Evolutionary conservation across 2,888 invertebrate genomes (phyloP).

Genomic region (Helicoverpa assulta): DNA sequence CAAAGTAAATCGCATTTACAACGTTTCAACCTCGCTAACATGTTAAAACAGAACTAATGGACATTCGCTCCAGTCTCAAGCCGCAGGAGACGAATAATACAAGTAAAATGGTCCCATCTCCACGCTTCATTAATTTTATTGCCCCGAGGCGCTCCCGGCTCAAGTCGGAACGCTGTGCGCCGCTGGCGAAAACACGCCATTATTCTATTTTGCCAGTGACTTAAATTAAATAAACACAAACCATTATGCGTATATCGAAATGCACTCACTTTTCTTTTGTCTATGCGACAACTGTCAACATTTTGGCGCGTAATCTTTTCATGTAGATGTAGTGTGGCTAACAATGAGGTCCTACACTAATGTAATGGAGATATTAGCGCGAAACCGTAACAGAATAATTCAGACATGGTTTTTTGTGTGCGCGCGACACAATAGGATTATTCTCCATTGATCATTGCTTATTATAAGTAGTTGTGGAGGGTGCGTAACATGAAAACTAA

Average conservation of each 20-base stretch:
- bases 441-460: conserved; percentile 90
- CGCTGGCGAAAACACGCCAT: conserved; percentile 87
- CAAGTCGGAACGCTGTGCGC: conserved; percentile 77
- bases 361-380: conserved; percentile 89
- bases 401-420: conserved; percentile 89
- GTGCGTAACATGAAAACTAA: conserved; percentile 90
- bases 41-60: conserved; percentile 91
- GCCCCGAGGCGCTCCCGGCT: conserved; percentile 87
- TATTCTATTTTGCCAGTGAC: conserved; percentile 87
- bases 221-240: conserved; percentile 89
- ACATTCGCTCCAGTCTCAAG: conserved; percentile 90
- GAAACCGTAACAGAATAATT: conserved; percentile 88
- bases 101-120: conserved; percentile 91
- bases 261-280: conserved; percentile 83
- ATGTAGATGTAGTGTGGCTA: conserved; percentile 68
- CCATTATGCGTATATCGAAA: conserved; percentile 84
- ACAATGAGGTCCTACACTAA: conserved; percentile 82
- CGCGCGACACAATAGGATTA: conserved; percentile 88
- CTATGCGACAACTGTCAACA: conserved; percentile 87
- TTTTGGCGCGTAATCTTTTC: conserved; percentile 86
- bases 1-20: conserved; percentile 90
- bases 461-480: conserved; percentile 88
- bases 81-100: conserved; percentile 90
- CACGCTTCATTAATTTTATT: conserved; percentile 90
- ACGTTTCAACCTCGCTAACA: conserved; percentile 90